A percentile compares a stretch with the other conserved stretches of the same genome.
These are phyloP conservation scores for Cerastis rubricosa DNA, from an alignment of 2,888 invertebrate genomes.

Conservation along the genomic window DNA sequence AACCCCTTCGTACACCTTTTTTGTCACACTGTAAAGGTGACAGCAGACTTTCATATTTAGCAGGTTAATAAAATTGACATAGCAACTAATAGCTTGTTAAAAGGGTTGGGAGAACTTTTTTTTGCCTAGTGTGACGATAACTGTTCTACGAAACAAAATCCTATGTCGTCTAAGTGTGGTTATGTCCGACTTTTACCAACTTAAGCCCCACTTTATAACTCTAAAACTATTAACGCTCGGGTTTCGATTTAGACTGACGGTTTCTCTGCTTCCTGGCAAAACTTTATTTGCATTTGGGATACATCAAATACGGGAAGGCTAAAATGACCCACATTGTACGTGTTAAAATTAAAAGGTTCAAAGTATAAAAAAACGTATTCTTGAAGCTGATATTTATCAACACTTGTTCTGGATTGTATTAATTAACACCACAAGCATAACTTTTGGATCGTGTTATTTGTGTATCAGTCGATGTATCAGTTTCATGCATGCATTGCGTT, in stretches of 20 bases:
- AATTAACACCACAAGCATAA: slow-evolving; percentile 33
- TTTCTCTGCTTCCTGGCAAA: not conserved
- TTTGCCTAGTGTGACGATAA: too few relatives aligned
- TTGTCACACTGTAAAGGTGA: slow-evolving; percentile 68
- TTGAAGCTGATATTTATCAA: slow-evolving; percentile 15
- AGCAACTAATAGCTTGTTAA: not conserved
- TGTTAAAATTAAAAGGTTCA: slow-evolving; percentile 1
- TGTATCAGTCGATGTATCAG: slow-evolving; percentile 37
- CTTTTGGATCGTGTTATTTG: slow-evolving; percentile 26
- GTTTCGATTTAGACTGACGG: not conserved
- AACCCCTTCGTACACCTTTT: slow-evolving; percentile 78
- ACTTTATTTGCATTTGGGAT: not conserved
- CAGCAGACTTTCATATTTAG: slow-evolving; percentile 55
- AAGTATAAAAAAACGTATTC: slow-evolving; percentile 7
- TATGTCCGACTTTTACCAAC: not conserved
- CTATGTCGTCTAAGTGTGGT: not conserved
- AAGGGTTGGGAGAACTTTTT: too few relatives aligned
- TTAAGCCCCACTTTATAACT: too few relatives aligned
- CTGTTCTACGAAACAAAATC: not conserved
- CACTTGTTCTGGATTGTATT: slow-evolving; percentile 35
- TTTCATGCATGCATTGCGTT: slow-evolving; percentile 35
- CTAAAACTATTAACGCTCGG: too few relatives aligned
- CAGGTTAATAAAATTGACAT: slow-evolving; percentile 3
- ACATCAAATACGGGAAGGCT: not conserved
- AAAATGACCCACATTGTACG: not conserved